A percentile compares a stretch with the other conserved stretches of the same genome.
These are phyloP conservation scores for Malurus splendens DNA, from an alignment of 2,797 vertebrate genomes.

Conservation along the genomic window DNA sequence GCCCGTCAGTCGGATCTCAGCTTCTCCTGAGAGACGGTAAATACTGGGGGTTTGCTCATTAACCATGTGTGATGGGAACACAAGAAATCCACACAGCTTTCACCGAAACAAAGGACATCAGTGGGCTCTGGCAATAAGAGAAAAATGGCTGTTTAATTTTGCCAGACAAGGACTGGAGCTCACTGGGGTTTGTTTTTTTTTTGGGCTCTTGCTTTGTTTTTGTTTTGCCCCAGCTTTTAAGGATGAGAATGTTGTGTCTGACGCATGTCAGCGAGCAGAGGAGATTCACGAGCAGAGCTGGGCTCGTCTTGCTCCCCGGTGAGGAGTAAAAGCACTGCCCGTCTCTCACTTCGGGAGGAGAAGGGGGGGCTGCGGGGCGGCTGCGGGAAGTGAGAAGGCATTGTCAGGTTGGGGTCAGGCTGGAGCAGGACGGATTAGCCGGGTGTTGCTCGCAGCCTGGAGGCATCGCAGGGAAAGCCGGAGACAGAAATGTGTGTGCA, in stretches of 20 bases:
- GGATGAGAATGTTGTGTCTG: slow-evolving; percentile 38
- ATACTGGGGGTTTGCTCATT: not conserved
- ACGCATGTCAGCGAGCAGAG: slow-evolving; percentile 17
- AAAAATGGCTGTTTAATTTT: not conserved
- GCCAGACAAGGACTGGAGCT: not conserved
- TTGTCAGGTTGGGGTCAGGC: not conserved
- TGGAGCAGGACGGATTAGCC: not conserved
- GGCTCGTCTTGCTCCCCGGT: slow-evolving; percentile 14
- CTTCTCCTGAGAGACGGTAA: not conserved
- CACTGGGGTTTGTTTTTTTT: not conserved
- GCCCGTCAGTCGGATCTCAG: not conserved
- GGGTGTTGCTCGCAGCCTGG: slow-evolving; percentile 52
- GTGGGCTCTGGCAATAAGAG: not conserved
- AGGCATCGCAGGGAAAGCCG: not conserved
- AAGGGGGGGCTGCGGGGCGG: not conserved
- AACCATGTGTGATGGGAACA: not conserved
- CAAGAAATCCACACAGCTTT: not conserved
- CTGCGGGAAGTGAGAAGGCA: slow-evolving; percentile 1
- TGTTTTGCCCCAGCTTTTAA: slow-evolving; percentile 27
- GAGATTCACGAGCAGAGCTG: not conserved
- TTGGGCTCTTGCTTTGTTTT: not conserved
- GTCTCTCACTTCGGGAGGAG: slow-evolving; percentile 28
- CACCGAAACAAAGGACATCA: not conserved
- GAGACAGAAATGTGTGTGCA: not conserved
- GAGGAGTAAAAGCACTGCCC: slow-evolving; percentile 11